A percentile compares a stretch with the other conserved stretches of the same genome.
Conservation (phyloP, 1,140 invertebrate species). For the Meteorus sp. region DNA sequence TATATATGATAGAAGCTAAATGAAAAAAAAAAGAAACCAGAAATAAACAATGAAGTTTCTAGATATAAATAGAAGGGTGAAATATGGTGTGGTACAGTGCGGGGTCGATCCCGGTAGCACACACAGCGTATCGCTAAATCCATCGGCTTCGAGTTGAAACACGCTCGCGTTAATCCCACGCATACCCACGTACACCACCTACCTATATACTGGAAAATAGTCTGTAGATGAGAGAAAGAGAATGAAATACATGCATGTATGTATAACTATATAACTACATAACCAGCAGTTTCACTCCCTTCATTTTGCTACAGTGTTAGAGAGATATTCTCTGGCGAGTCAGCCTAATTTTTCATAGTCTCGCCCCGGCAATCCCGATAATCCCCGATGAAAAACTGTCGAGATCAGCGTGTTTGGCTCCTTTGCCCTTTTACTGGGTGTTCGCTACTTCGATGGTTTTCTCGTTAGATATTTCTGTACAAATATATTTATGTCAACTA, state of each 20-base stretch:
- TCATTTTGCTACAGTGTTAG: background rate
- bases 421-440: conserved; percentile 19
- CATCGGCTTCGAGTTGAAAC: conserved; percentile 24
- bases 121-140: conserved; percentile 23
- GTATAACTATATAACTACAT: background rate
- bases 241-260: background rate
- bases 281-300: background rate
- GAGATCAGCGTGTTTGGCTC: conserved; percentile 31
- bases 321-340: conserved; percentile 8
- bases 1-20: background rate
- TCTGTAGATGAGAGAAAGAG: background rate
- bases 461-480: background rate
- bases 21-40: background rate
- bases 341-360: conserved; percentile 37
- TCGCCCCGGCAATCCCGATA: conserved; percentile 31
- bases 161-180: conserved; percentile 24
- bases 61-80: conserved; percentile 14
- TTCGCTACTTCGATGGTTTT: background rate
- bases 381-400: conserved; percentile 36
- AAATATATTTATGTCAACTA: background rate
- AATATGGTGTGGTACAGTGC: conserved; percentile 15
- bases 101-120: conserved; percentile 18
- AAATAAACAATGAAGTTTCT: conserved; percentile 12
- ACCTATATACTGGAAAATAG: conserved; percentile 2
- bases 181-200: conserved; percentile 13